Evolutionary conservation across 2,113 vertebrate species (phyloP), one percentile per base, ranked within the genome.

Genomic region (Lipophrys pholis): DNA sequence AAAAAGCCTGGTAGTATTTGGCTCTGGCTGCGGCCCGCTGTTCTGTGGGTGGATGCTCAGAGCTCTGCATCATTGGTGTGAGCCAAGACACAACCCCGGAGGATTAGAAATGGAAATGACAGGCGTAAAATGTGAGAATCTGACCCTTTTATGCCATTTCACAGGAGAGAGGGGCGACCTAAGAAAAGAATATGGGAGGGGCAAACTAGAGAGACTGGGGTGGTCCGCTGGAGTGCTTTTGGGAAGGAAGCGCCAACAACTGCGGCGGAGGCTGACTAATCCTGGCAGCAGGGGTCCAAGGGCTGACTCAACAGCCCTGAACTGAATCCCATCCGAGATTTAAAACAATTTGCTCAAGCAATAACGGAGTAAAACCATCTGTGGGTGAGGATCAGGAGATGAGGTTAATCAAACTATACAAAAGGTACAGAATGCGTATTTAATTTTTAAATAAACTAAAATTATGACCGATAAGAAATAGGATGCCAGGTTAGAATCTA

Each of bases 101-200:
- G 78, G 82, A 71, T 85, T 77, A 82, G 72, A 75, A 88, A 88
- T 77, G 79, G 69, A 85, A 81, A 77, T 71, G 83, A 87, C 82
- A 85, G 40, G 73, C 53, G 10, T 50, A 60, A 59, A 82, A 69
- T 75, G 56, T 56, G 54, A 74, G 64, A 80, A 76, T 81, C 14
- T 76, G 82, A 89, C 74, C 76, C 72, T 70, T 87, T 85, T 40
- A 74, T 74, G 72, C 42, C 51, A 53, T 82, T 88, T 81, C 51
- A 77, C 70, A 80, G 68, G 48, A 64, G 57, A 81, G 53, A 67
- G 50, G 64, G 62, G 64, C 53, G 21, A 53, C 6, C 1, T 21
- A 57, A 53, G 58, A 63, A 57, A 56, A 62, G 48, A 48, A 60
- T 42, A 79, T 50, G 46, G 48, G 55, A 38, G 55, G 60, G 40